These are phyloP conservation scores for Solenodon paradoxus DNA, from an alignment of 2,113 vertebrate species.

Conservation along the genomic window DNA sequence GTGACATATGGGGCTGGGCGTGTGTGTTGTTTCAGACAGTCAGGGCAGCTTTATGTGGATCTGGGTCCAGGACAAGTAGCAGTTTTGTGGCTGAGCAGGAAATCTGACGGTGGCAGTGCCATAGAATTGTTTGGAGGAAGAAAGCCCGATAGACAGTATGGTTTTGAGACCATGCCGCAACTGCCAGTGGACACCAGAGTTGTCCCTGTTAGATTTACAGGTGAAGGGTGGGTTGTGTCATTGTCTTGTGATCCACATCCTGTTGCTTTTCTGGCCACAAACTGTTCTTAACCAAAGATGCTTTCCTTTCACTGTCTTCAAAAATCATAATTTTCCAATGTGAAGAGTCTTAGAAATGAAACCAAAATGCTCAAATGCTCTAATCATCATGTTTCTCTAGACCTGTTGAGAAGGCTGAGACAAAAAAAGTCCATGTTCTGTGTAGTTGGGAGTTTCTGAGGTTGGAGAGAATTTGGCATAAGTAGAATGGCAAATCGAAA, in stretches of 20 bases:
- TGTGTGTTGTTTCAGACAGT: neutral
- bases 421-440: neutral
- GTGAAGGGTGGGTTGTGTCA: neutral
- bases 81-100: neutral
- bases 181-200: neutral
- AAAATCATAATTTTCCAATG: neutral
- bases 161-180: neutral
- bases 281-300: neutral
- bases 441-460: neutral
- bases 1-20: slow-evolving; percentile 5
- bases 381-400: neutral
- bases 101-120: neutral
- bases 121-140: neutral
- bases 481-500: neutral
- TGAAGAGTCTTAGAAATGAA: slow-evolving; percentile 18
- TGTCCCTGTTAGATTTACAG: neutral
- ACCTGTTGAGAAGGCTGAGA: neutral
- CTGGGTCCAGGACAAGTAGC: rapidly evolving
- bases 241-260: neutral
- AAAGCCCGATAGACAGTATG: neutral
- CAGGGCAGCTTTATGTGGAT: too few relatives aligned
- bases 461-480: slow-evolving; percentile 15
- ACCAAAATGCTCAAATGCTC: neutral
- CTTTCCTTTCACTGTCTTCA: neutral
- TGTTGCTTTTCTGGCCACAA: neutral